Evolutionary conservation across 2,113 vertebrate species (phyloP), one percentile per base, ranked within the genome.

Genomic region (Heterochromis multidens): DNA sequence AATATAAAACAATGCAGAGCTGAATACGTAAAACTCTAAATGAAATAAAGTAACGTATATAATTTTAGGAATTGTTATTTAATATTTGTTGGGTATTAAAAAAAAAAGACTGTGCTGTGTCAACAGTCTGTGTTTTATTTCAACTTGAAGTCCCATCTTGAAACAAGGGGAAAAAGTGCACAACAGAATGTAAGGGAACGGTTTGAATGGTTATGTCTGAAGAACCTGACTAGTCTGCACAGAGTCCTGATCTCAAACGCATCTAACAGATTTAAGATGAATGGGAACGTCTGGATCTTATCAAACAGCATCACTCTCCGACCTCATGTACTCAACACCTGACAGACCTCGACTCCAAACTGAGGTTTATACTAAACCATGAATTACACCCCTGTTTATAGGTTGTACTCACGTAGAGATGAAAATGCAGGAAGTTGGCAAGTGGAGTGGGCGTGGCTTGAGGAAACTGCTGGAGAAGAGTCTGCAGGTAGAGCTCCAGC

Each of bases 401-500:
- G 37, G 33, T n/a, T n/a, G 25, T 23, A 97, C 99, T 99, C 95
- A 99, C 98, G 29, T 99, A 99, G 82, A 97, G 95, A 87, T 99
- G 96, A 77, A 99, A 99, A 91, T 97, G 97, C 84, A 99, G 92
- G 87, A 99, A 99, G 80, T 88, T 92, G 33, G 97, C 96, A 37
- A 99, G 94, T 2, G 96, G 95, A 83, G 97, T 96, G 6, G 98
- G 98, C 1, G 96, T 96, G 87, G 96, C 95, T 1, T 91, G 83
- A 3, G 98, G 97, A 84, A 99, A 99, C 87, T 95, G 96, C 56
- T 88, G 79, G 8, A 99, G 96, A 54, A 99, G 95, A 0, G 97
- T 98, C 94, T 99, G 98, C 27, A 99, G 94, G 87, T 99, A 99
- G 52, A 97, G 95, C 84, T 99, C 97, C 54, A 99, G 94, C 84